phyloP scores from a whole-genome alignment of 1,140 invertebrate species.

The Cotesia glomerata region DNA sequence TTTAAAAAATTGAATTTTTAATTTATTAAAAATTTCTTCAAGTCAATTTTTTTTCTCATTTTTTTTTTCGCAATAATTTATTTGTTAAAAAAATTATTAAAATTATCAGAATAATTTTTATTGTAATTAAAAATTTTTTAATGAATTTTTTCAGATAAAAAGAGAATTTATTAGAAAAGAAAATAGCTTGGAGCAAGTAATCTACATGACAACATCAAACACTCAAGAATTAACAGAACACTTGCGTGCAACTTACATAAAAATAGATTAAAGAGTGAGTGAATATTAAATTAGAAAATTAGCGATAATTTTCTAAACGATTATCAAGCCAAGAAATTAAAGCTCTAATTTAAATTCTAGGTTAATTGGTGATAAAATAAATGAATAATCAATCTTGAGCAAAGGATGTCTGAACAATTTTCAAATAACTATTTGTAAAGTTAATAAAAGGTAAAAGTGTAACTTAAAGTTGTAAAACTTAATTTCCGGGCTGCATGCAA shows the following conservation, averaged over 20 bases:
- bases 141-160: slow-evolving; percentile 46
- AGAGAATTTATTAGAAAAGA: slow-evolving; percentile 60
- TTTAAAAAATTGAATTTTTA: too few relatives aligned
- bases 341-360: too few relatives aligned
- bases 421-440: neutral
- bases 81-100: too few relatives aligned
- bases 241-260: slow-evolving; percentile 64
- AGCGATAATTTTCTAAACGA: slow-evolving; percentile 14
- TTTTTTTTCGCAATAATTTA: too few relatives aligned
- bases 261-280: slow-evolving; percentile 24
- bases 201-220: slow-evolving; percentile 68
- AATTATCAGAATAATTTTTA: neutral
- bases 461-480: neutral
- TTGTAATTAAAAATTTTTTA: neutral
- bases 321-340: neutral
- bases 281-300: slow-evolving; percentile 16
- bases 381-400: neutral
- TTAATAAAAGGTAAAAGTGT: neutral
- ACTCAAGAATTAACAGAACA: slow-evolving; percentile 66
- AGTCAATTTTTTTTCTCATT: neutral
- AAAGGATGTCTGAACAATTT: neutral
- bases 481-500: neutral
- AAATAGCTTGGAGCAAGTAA: slow-evolving; percentile 61
- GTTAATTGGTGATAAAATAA: too few relatives aligned
- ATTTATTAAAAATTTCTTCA: neutral